phyloP scores from a whole-genome alignment of 2,113 vertebrate genomes.

The Vicugna pacos region DNA sequence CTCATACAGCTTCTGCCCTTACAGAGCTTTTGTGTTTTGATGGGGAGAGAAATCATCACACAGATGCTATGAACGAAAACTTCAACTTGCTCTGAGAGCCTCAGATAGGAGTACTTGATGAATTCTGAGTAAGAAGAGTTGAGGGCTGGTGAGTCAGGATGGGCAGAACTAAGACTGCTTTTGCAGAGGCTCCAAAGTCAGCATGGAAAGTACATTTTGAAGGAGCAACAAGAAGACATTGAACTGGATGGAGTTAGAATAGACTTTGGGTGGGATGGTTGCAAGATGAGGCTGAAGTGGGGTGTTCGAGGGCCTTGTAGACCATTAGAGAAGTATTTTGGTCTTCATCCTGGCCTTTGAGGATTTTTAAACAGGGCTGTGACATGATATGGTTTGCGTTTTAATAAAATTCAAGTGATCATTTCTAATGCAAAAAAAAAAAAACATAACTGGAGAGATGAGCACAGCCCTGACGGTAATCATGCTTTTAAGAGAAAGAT shows the following conservation, averaged over 20 bases:
- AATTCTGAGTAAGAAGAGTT: not conserved
- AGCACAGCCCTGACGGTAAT: not conserved
- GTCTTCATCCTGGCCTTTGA: not conserved
- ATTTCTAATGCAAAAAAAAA: not conserved
- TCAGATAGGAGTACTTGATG: not conserved
- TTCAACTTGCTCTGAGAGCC: not conserved
- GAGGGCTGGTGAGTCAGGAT: not conserved
- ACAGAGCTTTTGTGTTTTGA: not conserved
- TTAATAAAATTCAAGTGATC: not conserved
- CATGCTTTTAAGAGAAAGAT: constrained; percentile 2
- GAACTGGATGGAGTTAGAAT: not conserved
- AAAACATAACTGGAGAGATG: not conserved
- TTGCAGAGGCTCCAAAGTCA: not conserved
- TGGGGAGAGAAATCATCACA: not conserved
- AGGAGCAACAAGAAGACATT: not conserved
- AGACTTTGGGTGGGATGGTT: not conserved
- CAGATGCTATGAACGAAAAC: not conserved
- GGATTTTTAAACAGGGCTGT: constrained; percentile 12
- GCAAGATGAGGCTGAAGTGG: not conserved
- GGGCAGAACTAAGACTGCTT: constrained; percentile 4
- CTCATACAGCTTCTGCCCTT: not conserved
- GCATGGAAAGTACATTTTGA: not conserved
- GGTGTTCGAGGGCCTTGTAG: not conserved
- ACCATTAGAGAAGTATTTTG: not conserved
- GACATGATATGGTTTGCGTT: not conserved